Evolutionary conservation across 23 tunicate species (phyloP), one percentile per base, ranked within the genome.

Genomic region (Trididemnum clinides): DNA sequence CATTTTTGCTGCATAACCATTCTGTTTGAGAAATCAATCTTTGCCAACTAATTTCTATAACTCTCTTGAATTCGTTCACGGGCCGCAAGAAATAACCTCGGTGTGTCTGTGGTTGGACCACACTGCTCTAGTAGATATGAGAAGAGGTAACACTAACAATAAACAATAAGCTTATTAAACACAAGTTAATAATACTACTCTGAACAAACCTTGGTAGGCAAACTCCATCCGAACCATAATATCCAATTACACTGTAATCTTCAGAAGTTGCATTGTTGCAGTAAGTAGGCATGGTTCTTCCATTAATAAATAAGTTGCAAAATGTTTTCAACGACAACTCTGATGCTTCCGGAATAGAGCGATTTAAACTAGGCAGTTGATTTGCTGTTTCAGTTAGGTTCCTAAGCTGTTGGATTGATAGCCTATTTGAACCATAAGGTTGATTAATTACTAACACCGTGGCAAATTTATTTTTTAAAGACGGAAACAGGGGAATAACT

Each of bases 141-240:
- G n/a, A n/a, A n/a, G n/a, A n/a, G n/a, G n/a, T n/a, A n/a, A n/a
- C n/a, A n/a, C n/a, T n/a, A n/a, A n/a, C n/a, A n/a, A n/a, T n/a
- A n/a, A n/a, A n/a, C n/a, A n/a, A n/a, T n/a, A n/a, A n/a, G n/a
- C n/a, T n/a, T n/a, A n/a, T n/a, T n/a, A n/a, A n/a, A n/a, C n/a
- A n/a, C n/a, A n/a, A n/a, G n/a, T 15, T 5, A 10, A 37, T 5
- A 25, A 10, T 4, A 26, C 22, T 10, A 39, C 51, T 50, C 51
- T 31, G 1, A 35, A 0, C 92, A 62, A 33, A 84, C 94, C 94
- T 76, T 28, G 94, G 94, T 21, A 89, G 59, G 33, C 94, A 89
- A 34, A 89, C 94, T 19, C 94, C 82, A 22, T 89, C 94, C 5
- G 88, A 80, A 26, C 80, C 72, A 44, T 89, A 89, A 34, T 83